phyloP scores from a whole-genome alignment of 2,888 invertebrate genomes.

The Drosophila borealis region DNA sequence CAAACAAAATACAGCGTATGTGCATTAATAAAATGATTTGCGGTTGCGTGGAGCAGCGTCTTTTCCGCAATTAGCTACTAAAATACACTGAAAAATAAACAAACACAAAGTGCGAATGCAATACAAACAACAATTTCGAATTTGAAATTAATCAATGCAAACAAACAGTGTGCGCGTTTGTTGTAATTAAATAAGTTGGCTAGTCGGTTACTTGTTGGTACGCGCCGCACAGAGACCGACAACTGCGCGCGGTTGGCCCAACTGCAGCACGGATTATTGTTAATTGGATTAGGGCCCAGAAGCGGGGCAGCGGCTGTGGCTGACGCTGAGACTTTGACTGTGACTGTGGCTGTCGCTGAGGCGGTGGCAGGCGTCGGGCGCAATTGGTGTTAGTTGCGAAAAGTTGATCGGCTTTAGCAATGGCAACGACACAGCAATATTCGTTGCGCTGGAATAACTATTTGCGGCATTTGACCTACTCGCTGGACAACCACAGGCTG shows the following conservation, averaged over 20 bases:
- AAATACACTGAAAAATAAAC: constrained; percentile 45
- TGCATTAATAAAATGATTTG: constrained; percentile 1
- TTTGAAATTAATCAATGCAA: constrained; percentile 11
- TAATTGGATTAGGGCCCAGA: constrained; percentile 17
- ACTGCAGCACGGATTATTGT: constrained; percentile 1
- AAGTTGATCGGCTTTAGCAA: constrained; percentile 55
- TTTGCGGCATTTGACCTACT: constrained; percentile 91
- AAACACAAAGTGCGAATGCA: constrained; percentile 39
- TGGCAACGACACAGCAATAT: constrained; percentile 91
- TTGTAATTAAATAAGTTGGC: constrained; percentile 14
- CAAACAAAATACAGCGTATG: constrained; percentile 7
- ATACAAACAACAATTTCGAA: constrained; percentile 28
- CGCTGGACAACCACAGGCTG: constrained; percentile 90
- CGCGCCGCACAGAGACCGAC: background rate
- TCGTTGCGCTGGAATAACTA: constrained; percentile 95
- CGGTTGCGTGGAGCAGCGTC: constrained; percentile 10
- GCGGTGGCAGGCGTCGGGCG: background rate
- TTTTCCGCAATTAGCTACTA: constrained; percentile 20
- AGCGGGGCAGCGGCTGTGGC: background rate
- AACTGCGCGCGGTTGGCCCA: constrained; percentile 1
- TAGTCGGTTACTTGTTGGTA: too few relatives aligned
- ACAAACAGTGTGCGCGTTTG: background rate
- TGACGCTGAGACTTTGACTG: background rate
- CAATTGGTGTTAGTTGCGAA: background rate
- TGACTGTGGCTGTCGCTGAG: background rate